These are phyloP conservation scores for Probaryconus sp. DNA, from an alignment of 1,140 invertebrate genomes.

Conservation along the genomic window DNA sequence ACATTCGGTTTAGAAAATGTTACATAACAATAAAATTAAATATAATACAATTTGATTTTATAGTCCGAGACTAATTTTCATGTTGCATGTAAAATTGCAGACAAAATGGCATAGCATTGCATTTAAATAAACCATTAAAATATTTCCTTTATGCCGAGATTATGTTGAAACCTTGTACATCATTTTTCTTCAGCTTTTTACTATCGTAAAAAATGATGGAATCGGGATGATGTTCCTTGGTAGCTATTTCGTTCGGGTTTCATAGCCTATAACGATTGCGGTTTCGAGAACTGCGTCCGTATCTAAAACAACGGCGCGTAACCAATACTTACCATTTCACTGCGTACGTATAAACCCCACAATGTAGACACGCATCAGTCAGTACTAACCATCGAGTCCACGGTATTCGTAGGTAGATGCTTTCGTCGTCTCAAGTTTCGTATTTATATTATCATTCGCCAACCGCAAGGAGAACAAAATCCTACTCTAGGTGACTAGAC, in stretches of 20 bases:
- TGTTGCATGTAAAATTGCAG: too few species aligned
- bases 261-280: constrained; percentile 46
- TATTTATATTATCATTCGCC: constrained; percentile 67
- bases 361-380: constrained; percentile 48
- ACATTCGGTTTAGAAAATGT: too few species aligned
- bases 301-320: constrained; percentile 31
- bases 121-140: constrained; percentile 8
- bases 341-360: constrained; percentile 27
- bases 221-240: constrained; percentile 28
- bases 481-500: constrained; percentile 12
- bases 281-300: constrained; percentile 43
- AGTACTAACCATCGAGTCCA: constrained; percentile 26
- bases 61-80: too few species aligned
- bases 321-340: constrained; percentile 35
- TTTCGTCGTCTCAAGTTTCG: constrained; percentile 62
- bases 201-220: constrained; percentile 14
- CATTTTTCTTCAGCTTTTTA: constrained; percentile 22
- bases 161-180: constrained; percentile 3
- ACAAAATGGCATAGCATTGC: too few species aligned
- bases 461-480: constrained; percentile 42
- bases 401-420: constrained; percentile 53
- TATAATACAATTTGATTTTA: too few species aligned
- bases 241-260: constrained; percentile 27
- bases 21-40: too few species aligned
- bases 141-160: constrained; percentile 2